phyloP scores from a whole-genome alignment of 1,140 invertebrate genomes.

The Listronotus oregonensis region DNA sequence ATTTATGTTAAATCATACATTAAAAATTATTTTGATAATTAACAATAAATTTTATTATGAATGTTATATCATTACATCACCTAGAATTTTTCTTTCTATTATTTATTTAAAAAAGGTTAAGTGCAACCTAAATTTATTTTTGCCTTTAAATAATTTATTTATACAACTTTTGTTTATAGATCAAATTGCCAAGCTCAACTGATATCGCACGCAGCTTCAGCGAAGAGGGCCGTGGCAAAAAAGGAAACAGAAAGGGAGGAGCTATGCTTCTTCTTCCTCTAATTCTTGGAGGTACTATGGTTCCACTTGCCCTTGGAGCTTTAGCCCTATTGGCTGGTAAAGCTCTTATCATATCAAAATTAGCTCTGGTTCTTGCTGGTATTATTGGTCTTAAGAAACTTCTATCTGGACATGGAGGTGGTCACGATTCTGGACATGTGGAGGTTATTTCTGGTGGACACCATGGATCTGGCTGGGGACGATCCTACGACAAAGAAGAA shows the following conservation, averaged over 20 bases:
- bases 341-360: slow-evolving; percentile 80
- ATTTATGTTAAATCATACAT: not conserved
- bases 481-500: slow-evolving; percentile 65
- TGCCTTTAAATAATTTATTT: not conserved
- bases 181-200: slow-evolving; percentile 67
- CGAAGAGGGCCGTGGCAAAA: slow-evolving; percentile 63
- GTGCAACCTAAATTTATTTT: too few relatives aligned
- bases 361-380: slow-evolving; percentile 77
- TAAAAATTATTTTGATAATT: not conserved
- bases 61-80: not conserved
- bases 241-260: slow-evolving; percentile 66
- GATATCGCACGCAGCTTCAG: slow-evolving; percentile 67
- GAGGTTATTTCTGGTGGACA: slow-evolving; percentile 72
- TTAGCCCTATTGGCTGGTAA: slow-evolving; percentile 81
- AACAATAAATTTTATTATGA: too few relatives aligned
- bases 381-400: slow-evolving; percentile 85
- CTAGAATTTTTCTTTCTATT: too few relatives aligned
- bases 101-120: too few relatives aligned
- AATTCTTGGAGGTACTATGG: slow-evolving; percentile 76
- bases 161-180: slow-evolving; percentile 50
- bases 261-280: slow-evolving; percentile 75
- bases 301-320: slow-evolving; percentile 78
- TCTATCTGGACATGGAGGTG: slow-evolving; percentile 64
- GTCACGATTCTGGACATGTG: slow-evolving; percentile 64
- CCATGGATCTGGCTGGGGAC: slow-evolving; percentile 73